Percentiles rank a stretch among this genome's conserved stretches.
Evolutionary conservation across 2,113 vertebrate genomes (phyloP).

Genomic region (Siniperca chuatsi): DNA sequence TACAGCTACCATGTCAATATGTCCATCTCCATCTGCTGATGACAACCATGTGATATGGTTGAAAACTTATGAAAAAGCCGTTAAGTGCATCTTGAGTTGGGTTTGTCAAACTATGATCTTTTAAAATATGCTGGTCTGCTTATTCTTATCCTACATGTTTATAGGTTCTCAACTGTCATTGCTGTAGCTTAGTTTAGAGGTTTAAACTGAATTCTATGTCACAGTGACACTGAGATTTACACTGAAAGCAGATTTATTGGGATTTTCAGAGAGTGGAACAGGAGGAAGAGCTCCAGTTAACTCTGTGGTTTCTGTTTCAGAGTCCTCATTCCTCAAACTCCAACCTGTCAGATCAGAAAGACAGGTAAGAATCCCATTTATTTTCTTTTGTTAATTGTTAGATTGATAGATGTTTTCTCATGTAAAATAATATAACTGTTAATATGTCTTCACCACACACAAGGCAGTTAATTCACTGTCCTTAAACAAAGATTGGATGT

Average conservation of each 20-base stretch:
- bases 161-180: background rate
- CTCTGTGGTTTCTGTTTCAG: constrained; percentile 68
- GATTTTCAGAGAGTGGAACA: background rate
- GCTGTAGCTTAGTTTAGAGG: background rate
- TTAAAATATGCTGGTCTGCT: background rate
- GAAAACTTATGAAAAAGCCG: background rate
- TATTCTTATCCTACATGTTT: background rate
- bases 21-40: background rate
- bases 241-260: background rate
- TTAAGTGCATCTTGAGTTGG: background rate
- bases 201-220: background rate
- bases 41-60: background rate
- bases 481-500: background rate
- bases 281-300: background rate
- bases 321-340: constrained; percentile 79
- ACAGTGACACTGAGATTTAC: no score
- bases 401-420: background rate
- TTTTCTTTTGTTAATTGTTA: background rate
- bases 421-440: background rate
- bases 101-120: background rate
- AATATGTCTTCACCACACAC: no score
- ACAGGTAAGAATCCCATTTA: constrained; percentile 50
- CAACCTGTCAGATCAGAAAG: constrained; percentile 75
- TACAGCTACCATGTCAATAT: background rate
- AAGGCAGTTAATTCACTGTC: background rate